phyloP scores from a whole-genome alignment of 2,113 vertebrate genomes.

The Nicator chloris region DNA sequence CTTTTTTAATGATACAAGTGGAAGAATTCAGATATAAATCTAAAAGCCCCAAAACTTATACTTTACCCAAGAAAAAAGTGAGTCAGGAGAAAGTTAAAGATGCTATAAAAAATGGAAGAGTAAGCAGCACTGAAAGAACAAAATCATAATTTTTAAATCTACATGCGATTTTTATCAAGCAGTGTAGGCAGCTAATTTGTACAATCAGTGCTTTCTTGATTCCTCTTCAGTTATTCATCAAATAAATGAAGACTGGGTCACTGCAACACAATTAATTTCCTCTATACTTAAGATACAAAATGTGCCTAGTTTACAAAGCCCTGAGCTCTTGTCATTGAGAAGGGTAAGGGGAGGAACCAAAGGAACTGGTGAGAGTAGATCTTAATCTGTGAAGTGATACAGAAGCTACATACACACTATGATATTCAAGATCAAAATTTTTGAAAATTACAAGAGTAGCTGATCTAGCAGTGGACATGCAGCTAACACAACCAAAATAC shows the following conservation, averaged over 20 bases:
- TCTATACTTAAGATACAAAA: not conserved
- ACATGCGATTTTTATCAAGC: not conserved
- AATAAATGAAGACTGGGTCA: not conserved
- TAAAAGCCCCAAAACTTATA: not conserved
- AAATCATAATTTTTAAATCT: not conserved
- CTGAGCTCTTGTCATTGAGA: not conserved
- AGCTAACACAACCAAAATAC: not conserved
- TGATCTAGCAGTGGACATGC: not conserved
- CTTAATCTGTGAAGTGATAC: not conserved
- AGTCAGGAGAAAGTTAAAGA: not conserved
- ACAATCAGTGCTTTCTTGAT: not conserved
- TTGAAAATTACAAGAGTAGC: not conserved
- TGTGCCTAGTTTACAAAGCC: not conserved
- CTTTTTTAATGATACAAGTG: not conserved
- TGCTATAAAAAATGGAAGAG: not conserved
- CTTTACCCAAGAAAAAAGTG: not conserved
- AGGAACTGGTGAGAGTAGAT: not conserved
- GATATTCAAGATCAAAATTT: not conserved
- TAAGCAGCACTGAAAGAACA: not conserved
- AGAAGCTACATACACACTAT: not conserved
- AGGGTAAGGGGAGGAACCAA: not conserved
- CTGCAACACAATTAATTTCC: not conserved
- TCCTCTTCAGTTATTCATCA: not conserved
- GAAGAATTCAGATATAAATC: not conserved
- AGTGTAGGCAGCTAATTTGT: not conserved